phyloP scores from a whole-genome alignment of 2,888 invertebrate species.

The Caenorhabditis afra region DNA sequence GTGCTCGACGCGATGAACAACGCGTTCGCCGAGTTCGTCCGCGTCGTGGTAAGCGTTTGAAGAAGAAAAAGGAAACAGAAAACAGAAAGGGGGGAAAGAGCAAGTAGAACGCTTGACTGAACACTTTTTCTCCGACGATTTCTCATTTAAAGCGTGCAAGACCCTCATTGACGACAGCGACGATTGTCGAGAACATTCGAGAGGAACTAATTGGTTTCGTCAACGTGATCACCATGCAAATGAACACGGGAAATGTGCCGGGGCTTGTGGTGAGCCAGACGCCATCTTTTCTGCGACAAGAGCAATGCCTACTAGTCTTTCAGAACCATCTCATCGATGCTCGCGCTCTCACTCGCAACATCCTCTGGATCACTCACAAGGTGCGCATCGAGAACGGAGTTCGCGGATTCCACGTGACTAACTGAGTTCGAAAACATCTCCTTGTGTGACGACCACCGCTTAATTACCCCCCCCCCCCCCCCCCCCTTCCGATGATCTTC shows the following conservation, averaged over 20 bases:
- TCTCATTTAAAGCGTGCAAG: slow-evolving; percentile 27
- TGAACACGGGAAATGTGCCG: slow-evolving; percentile 39
- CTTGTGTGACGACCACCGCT: background rate
- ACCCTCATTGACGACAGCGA: slow-evolving; percentile 18
- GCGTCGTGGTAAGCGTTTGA: slow-evolving; percentile 31
- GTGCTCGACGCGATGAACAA: slow-evolving; percentile 34
- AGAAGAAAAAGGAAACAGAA: no score
- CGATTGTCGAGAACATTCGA: slow-evolving; percentile 27
- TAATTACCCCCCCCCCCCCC: background rate
- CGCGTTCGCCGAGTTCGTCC: slow-evolving; percentile 30
- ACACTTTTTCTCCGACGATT: background rate
- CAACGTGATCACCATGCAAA: slow-evolving; percentile 35
- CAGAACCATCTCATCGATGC: slow-evolving; percentile 34
- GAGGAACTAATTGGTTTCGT: slow-evolving; percentile 24
- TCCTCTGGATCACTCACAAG: slow-evolving; percentile 3
- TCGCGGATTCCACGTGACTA: slow-evolving; percentile 32
- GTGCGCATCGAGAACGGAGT: slow-evolving; percentile 26
- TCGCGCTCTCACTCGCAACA: slow-evolving; percentile 5
- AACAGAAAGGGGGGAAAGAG: background rate
- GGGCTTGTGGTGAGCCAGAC: slow-evolving; percentile 29
- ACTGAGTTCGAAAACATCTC: background rate
- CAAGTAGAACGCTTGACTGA: background rate
- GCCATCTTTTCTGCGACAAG: background rate
- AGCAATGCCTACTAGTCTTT: background rate
- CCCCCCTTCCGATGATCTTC: no score